These are phyloP conservation scores for Trogon surrucura DNA, from an alignment of 2,113 vertebrate genomes.

Conservation along the genomic window DNA sequence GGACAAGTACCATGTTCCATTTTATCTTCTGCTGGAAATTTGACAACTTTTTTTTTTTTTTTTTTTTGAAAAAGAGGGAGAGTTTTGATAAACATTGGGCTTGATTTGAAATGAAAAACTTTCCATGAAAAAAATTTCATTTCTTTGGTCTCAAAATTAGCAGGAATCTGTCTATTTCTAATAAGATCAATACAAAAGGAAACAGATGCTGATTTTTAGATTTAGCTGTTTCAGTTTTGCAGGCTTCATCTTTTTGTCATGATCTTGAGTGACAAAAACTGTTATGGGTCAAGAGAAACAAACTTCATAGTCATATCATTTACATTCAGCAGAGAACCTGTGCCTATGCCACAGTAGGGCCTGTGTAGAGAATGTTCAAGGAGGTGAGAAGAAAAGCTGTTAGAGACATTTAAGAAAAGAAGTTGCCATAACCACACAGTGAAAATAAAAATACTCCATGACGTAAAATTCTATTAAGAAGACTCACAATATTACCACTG, in stretches of 20 bases:
- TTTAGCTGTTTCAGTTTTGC: neutral
- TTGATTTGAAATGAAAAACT: neutral
- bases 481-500: neutral
- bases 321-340: neutral
- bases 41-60: neutral
- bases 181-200: neutral
- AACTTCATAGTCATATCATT: neutral
- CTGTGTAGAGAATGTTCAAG: neutral
- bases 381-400: neutral
- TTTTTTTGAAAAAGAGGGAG: accelerated
- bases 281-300: neutral
- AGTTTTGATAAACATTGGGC: neutral
- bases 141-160: neutral
- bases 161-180: neutral
- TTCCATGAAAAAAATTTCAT: neutral
- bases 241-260: neutral
- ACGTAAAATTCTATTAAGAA: neutral
- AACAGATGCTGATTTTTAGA: neutral
- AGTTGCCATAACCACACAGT: neutral
- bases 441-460: neutral
- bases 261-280: neutral
- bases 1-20: neutral
- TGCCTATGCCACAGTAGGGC: neutral
- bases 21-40: neutral
- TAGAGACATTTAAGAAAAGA: neutral